Percentiles rank a stretch among this genome's conserved stretches.
Evolutionary conservation across 37 sponge, comb jelly and placozoan genomes (phyloP).

Genomic region (Crambe crambe): DNA sequence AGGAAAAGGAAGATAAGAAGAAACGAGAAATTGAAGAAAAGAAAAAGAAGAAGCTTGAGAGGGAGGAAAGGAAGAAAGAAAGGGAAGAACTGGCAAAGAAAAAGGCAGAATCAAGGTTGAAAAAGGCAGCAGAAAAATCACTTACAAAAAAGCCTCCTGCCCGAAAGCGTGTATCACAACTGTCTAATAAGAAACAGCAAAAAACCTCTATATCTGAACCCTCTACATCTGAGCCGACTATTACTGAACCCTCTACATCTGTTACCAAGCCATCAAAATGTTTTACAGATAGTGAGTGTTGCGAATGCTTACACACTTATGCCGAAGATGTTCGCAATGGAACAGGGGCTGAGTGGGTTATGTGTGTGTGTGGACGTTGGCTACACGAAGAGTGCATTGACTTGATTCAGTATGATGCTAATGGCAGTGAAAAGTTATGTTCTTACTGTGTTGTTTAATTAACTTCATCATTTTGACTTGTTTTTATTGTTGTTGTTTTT

Average conservation of each 20-base stretch:
- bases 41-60: not conserved
- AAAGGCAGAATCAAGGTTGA: not conserved
- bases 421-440: constrained; percentile 7
- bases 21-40: constrained; percentile 17
- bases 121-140: constrained; percentile 7
- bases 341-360: constrained; percentile 20
- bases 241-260: not conserved
- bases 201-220: not conserved
- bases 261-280: not conserved
- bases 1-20: not conserved
- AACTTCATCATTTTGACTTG: not conserved
- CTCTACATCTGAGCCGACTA: not conserved
- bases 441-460: not conserved
- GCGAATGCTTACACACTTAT: not conserved
- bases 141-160: not conserved
- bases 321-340: not conserved
- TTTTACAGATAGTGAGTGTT: not conserved
- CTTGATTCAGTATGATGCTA: not conserved
- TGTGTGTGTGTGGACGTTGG: constrained; percentile 20
- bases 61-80: constrained; percentile 20
- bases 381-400: constrained; percentile 30
- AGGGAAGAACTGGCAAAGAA: not conserved
- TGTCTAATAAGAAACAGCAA: not conserved
- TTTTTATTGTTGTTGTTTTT: not conserved
- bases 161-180: not conserved